Evolutionary conservation across 2,888 invertebrate genomes (phyloP), one percentile per base, ranked within the genome.

Genomic region (Schizotus pectinicornis): DNA sequence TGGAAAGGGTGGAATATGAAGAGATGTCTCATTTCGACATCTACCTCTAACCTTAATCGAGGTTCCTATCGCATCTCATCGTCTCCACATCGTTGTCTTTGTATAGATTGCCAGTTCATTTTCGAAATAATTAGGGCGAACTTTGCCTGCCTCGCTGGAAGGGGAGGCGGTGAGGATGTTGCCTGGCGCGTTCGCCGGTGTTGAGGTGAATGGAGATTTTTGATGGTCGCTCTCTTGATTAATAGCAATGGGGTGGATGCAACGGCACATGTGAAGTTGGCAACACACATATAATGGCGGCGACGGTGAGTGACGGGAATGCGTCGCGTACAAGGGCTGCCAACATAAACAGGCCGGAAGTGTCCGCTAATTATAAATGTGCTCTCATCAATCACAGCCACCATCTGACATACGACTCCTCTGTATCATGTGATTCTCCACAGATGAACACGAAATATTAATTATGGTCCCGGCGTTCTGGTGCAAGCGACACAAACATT

Each of bases 331-430:
- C 65, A 68, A 73, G 74, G 72, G 74, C 73, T 78, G 79, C 78
- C 77, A 78, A 78, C 77, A 74, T 68, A 77, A 78, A 78, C 77
- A 77, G 71, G 73, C 76, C 77, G 79, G 79, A 79, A 79, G 78
- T 79, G 77, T 78, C 77, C 77, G 78, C 80, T 80, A 80, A 80
- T 80, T 80, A 80, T 80, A 80, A 80, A 79, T 79, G 74, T 73
- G 73, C 71, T 71, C 76, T 78, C 79, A 80, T 80, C 79, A 80
- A 80, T 80, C 80, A 80, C 71, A 56, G 53, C 54, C 50, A 61
- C 51, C 69, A 71, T 72, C 67, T 72, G 73, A 73, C 72, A 67
- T 49, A 36, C 37, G 48, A 48, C 56, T 48, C 13, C 43, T 48
- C 43, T 9, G 51, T 55, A 49, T 53, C 53, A 58, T 54, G 41